Evolutionary conservation across 2,888 invertebrate genomes (phyloP).

Genomic region (Noctua janthina): DNA sequence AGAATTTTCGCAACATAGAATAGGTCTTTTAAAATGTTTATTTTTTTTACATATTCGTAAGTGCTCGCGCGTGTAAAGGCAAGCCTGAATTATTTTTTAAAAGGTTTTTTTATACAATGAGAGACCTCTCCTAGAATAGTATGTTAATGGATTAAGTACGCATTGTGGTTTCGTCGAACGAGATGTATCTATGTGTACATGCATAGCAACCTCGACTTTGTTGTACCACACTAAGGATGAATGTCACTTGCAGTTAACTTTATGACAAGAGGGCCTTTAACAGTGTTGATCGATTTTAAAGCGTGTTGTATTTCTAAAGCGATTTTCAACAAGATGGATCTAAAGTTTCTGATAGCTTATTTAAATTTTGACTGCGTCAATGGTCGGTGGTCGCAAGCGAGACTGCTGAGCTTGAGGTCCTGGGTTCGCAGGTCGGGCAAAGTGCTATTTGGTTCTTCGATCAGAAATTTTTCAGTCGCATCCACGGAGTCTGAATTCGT

Average conservation of each 20-base stretch:
- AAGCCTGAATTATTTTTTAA: constrained; percentile 16
- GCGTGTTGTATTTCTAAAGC: too few relatives aligned
- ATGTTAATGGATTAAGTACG: constrained; percentile 10
- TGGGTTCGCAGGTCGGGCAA: too few relatives aligned
- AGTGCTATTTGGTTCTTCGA: too few relatives aligned
- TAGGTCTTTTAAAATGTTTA: constrained; percentile 33
- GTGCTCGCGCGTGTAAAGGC: constrained; percentile 12
- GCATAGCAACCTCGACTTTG: background rate
- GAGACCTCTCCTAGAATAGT: background rate
- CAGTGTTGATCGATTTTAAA: background rate
- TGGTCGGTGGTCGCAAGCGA: too few relatives aligned
- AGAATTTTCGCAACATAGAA: constrained; percentile 29
- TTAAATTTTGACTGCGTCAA: too few relatives aligned
- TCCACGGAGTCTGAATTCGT: too few relatives aligned
- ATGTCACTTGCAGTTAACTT: background rate
- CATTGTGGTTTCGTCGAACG: background rate
- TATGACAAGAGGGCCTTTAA: background rate
- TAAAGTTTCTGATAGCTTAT: too few relatives aligned
- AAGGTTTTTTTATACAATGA: background rate
- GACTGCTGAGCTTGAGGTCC: too few relatives aligned
- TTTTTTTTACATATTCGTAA: constrained; percentile 26
- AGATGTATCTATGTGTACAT: background rate
- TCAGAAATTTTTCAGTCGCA: too few relatives aligned
- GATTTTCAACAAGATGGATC: too few relatives aligned
- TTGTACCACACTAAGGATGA: background rate